These are phyloP conservation scores for Mantis religiosa DNA, from an alignment of 2,888 invertebrate genomes.

Conservation along the genomic window DNA sequence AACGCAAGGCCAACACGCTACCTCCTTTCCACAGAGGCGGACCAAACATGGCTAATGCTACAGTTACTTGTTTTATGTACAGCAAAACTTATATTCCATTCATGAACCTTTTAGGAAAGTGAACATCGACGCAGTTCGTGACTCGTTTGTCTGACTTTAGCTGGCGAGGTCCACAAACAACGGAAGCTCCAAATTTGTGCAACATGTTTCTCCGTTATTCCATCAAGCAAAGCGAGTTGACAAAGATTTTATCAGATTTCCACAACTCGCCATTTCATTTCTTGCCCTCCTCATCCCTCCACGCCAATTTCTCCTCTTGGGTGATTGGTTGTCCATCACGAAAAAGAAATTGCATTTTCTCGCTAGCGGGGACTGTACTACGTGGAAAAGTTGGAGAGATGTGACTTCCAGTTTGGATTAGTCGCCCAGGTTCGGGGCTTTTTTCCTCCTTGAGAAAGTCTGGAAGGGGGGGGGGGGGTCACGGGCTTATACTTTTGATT, in stretches of 20 bases:
- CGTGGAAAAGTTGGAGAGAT: not conserved
- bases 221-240: not conserved
- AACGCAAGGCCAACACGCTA: too few species aligned
- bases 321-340: not conserved
- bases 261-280: not conserved
- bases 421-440: not conserved
- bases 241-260: not conserved
- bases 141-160: too few species aligned
- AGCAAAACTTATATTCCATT: too few species aligned
- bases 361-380: not conserved
- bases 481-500: constrained; percentile 25
- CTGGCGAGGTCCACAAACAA: too few species aligned
- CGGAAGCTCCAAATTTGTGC: not conserved
- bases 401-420: constrained; percentile 1
- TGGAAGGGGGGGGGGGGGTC: constrained; percentile 2
- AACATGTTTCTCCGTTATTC: not conserved
- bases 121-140: too few species aligned
- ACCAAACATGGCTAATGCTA: too few species aligned
- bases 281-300: not conserved
- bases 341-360: not conserved
- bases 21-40: too few species aligned
- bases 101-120: too few species aligned
- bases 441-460: not conserved
- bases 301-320: not conserved
- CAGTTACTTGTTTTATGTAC: too few species aligned